Percentiles rank a stretch among this genome's conserved stretches.
phyloP scores from a whole-genome alignment of 2,888 invertebrate species.

The Halictus ligatus region DNA sequence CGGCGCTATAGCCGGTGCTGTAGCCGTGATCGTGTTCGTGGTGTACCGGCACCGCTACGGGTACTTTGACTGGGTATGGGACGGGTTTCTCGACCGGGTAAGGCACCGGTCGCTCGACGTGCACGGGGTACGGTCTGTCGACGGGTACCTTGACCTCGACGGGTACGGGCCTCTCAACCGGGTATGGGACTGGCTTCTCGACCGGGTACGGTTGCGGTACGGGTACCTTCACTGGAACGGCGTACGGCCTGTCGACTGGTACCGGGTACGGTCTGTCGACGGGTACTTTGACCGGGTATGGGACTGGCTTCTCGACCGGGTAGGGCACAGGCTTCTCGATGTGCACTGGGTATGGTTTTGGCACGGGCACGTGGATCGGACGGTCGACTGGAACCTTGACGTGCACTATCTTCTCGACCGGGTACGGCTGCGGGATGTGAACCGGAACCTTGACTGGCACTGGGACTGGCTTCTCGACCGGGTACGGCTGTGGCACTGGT shows the following conservation, averaged over 20 bases:
- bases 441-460: constrained; percentile 86
- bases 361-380: constrained; percentile 88
- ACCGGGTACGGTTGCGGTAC: constrained; percentile 84
- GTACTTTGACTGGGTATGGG: constrained; percentile 89
- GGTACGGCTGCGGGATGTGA: constrained; percentile 83
- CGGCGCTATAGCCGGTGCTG: constrained; percentile 41
- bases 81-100: constrained; percentile 89
- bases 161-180: constrained; percentile 86
- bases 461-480: constrained; percentile 88
- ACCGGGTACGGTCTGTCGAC: constrained; percentile 88
- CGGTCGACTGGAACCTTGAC: constrained; percentile 86
- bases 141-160: constrained; percentile 89
- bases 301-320: constrained; percentile 87
- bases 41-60: constrained; percentile 87
- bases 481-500: constrained; percentile 89
- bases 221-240: constrained; percentile 86
- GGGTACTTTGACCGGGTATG: constrained; percentile 86
- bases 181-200: constrained; percentile 86
- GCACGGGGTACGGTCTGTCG: constrained; percentile 87
- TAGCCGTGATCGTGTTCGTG: constrained; percentile 48
- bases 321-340: constrained; percentile 89
- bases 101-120: constrained; percentile 85
- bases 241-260: constrained; percentile 87
- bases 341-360: constrained; percentile 88
- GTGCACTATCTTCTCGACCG: constrained; percentile 82